Base-by-base conservation (phyloP, 2,797 vertebrate genomes). In the Heterohyrax brucei region DNA sequence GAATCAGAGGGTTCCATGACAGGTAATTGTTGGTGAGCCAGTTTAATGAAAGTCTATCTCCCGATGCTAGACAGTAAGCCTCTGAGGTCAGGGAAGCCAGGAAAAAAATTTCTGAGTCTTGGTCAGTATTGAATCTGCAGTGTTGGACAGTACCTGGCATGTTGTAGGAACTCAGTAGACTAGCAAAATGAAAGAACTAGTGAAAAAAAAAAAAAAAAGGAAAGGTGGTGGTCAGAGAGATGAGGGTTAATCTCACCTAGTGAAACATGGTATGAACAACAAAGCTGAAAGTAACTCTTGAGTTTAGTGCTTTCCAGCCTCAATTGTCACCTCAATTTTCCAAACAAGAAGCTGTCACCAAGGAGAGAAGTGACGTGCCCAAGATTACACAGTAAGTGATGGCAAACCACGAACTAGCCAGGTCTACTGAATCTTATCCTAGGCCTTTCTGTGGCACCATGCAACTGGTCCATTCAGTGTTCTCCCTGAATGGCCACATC, bases 1-100 rank as follows among this genome's bases (percentile, higher is more conserved):
- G 68, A 83, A 88, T 6, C 2, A 10, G 76, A 48, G 79, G 46
- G 70, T n/a, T 83, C 44, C 44, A 24, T 56, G n/a, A 83, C 86
- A 82, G 19, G 26, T 48, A 30, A 59, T 16, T 68, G 1, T 86
- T 56, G 28, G 56, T 72, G 64, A 87, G 10, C 39, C 28, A 30
- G 1, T 82, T 84, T 93, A 83, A 80, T 88, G 33, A 50, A 76
- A 91, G 26, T 64, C 33, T 95, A 39, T 88, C 59, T 84, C 66
- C 84, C 91, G 46, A 73, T 92, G 46, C 59, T 79, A 46, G 56
- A 90, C 44, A 70, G 9, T 22, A 73, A 91, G 24, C 4, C n/a
- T 28, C 44, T 76, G 13, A 76, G 7, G 44, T 48, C 73, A 48
- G 88, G 80, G 33, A 44, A 83, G n/a, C 9, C 77, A 73, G n/a